Evolutionary conservation across 2,888 invertebrate species (phyloP).

Genomic region (Drosophila nr. fundita): DNA sequence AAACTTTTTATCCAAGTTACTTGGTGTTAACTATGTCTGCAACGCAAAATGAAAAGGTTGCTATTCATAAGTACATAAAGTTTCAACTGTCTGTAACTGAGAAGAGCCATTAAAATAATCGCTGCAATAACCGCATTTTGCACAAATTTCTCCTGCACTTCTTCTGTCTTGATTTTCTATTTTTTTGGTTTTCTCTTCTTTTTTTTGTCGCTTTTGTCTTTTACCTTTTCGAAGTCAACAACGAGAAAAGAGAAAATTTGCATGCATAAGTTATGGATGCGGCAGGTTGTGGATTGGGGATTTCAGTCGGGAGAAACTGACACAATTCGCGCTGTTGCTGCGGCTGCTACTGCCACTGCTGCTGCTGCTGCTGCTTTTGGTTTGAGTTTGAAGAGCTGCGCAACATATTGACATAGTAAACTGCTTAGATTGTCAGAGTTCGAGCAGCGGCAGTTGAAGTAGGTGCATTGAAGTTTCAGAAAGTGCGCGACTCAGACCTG

Average conservation of each 20-base stretch:
- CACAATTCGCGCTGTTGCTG: conserved; percentile 27
- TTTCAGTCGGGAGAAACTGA: conserved; percentile 35
- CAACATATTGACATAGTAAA: conserved; percentile 78
- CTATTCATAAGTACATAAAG: conserved; percentile 52
- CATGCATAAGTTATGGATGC: conserved; percentile 77
- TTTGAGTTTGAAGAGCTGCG: conserved; percentile 42
- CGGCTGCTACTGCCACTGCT: no score
- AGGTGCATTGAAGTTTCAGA: conserved; percentile 66
- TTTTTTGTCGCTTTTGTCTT: conserved; percentile 50
- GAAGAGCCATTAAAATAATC: conserved; percentile 76
- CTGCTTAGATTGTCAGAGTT: conserved; percentile 79
- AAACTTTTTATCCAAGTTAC: conserved; percentile 26
- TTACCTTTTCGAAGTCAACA: conserved; percentile 67
- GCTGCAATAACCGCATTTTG: conserved; percentile 74
- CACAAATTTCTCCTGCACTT: conserved; percentile 58
- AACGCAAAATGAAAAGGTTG: conserved; percentile 26
- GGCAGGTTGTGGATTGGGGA: conserved; percentile 38
- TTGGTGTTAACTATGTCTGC: conserved; percentile 50
- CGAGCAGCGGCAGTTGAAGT: conserved; percentile 62
- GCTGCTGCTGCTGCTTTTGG: conserved; percentile 1
- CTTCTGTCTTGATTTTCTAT: background rate
- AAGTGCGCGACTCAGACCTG: conserved; percentile 60
- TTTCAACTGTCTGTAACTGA: conserved; percentile 56
- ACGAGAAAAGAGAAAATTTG: conserved; percentile 61
- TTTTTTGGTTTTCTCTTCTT: conserved; percentile 24